Evolutionary conservation across 2,113 vertebrate genomes (phyloP), one percentile per base, ranked within the genome.

Genomic region (Progne subis): DNA sequence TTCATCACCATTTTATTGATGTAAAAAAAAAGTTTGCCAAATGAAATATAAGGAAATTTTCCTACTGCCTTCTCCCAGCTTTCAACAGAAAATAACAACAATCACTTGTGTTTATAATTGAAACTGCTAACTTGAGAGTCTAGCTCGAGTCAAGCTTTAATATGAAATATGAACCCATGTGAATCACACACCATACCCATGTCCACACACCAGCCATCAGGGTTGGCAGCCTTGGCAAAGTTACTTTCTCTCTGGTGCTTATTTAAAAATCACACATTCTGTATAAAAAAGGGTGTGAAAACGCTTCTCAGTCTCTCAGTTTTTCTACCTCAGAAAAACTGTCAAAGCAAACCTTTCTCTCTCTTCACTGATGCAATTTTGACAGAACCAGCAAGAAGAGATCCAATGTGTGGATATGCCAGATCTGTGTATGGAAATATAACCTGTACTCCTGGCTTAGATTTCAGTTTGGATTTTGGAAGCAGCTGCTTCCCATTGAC

Each of bases 231-330:
- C 56, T 76, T 67, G 76, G 68, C 59, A 81, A 90, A 95, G 52
- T 64, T 39, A 57, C n/a, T 32, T 82, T 68, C 47, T 88, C n/a
- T 70, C 47, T 71, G n/a, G 25, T 68, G 52, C 79, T 86, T 88
- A 88, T 68, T 88, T 95, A 90, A 93, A 93, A 81, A 57, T 81
- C 57, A 53, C 79, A 95, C 76, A 56, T 94, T 71, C 69, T 78
- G 21, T 41, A 83, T 16, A 65, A 77, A 92, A 91, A 91, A 78
- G 5, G 32, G 90, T 94, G 95, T 50, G 85, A 95, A 94, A 96
- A 94, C 0, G 2, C 72, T 95, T 92, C 64, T 86, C 76, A 68
- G 79, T 71, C 88, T 92, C 75, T 86, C 82, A 14, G 49, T 55
- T 37, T 75, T 83, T 95, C 60, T 92, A 75, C 76, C 74, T 90